phyloP scores from a whole-genome alignment of 92 coral and sea anemone genomes.

The Nematostella vectensis region DNA sequence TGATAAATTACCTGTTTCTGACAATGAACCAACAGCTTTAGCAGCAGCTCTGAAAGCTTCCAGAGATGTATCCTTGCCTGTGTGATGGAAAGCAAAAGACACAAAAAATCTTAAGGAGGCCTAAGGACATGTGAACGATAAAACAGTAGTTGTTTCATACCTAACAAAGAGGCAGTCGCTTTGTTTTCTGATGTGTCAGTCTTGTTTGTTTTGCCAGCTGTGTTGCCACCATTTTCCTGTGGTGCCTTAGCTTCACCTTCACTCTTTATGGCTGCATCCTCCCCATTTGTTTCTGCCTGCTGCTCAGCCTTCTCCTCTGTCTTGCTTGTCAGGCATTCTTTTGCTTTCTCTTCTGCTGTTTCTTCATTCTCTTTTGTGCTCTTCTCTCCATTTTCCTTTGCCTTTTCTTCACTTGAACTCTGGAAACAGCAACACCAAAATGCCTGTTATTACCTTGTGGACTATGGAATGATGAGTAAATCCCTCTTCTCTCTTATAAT shows the following conservation, averaged over 20 bases:
- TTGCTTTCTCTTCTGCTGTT: neutral
- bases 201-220: neutral
- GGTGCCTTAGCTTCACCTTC: too few species aligned
- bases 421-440: too few species aligned
- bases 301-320: neutral
- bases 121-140: neutral
- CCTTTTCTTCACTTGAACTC: conserved; percentile 12
- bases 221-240: too few species aligned
- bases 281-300: neutral
- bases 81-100: too few species aligned
- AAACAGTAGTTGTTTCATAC: too few species aligned
- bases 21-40: conserved; percentile 74
- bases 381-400: conserved; percentile 17
- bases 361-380: neutral
- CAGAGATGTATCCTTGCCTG: conserved; percentile 53
- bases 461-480: too few species aligned
- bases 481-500: too few species aligned
- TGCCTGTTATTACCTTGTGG: too few species aligned
- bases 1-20: conserved; percentile 81
- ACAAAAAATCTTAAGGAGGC: too few species aligned
- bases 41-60: conserved; percentile 91
- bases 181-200: conserved; percentile 3
- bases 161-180: too few species aligned
- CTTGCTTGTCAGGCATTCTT: neutral
- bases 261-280: too few species aligned